Evolutionary conservation across 2,888 invertebrate genomes (phyloP), one percentile per base, ranked within the genome.

Genomic region (Heliconius charithonia): DNA sequence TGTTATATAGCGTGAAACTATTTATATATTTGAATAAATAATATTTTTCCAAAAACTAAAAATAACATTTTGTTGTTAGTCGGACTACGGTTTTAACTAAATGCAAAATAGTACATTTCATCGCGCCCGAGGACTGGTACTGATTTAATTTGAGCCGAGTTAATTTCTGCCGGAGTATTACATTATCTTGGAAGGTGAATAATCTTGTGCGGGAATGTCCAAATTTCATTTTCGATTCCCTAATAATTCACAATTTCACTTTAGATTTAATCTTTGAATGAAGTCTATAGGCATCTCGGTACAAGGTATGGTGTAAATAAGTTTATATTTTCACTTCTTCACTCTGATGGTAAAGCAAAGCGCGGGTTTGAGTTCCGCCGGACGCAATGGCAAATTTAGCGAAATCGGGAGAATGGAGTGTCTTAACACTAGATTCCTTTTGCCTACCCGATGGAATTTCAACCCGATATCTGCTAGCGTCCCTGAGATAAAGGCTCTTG

Each of bases 71-170:
- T 75, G 62, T 25, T 70, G 37, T 76, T 74, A 73, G 59, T 65
- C 59, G 25, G 19, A 27, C 25, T 56, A 73, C 69, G 51, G 59
- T 76, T 78, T 76, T 73, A 73, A 65, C 72, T 65, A 51, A 79
- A 74, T 77, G 79, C 77, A 74, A 81, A 37, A 81, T 77, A 76
- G 75, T 59, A 69, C 62, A 62, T 79, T 77, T 65, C 77, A 69
- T 77, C 75, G 37, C 56, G 77, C 79, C 81, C 45, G 65, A 76
- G 81, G 81, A 76, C 65, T 66, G 75, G 56, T 69, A n/a, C 67
- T 76, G 77, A 79, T 77, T 79, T 76, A 73, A 81, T 79, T 76
- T 77, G 69, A 59, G 72, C 72, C 69, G 77, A 81, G 72, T 81
- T 78, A 79, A 74, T 79, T 79, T 74, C 81, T 78, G 73, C 76